Percentiles rank a stretch among this genome's conserved stretches.
Evolutionary conservation across 2,113 vertebrate genomes (phyloP).

Genomic region (Trematocara unimaculatum): DNA sequence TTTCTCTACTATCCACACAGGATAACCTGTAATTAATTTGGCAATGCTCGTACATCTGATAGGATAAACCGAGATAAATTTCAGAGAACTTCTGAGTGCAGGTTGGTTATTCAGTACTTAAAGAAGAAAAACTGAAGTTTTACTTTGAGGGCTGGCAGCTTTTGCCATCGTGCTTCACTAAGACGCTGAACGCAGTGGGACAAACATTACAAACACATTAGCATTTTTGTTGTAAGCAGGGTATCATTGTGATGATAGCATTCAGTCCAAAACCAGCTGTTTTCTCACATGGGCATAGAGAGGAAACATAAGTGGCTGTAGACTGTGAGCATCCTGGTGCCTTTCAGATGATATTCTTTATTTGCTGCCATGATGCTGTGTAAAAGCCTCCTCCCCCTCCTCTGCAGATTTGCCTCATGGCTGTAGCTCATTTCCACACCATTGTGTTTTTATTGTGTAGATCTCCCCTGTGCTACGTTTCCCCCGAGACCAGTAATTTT

Average conservation of each 20-base stretch:
- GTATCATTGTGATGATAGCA: neutral
- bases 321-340: neutral
- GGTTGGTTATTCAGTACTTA: neutral
- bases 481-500: neutral
- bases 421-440: neutral
- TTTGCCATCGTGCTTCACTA: neutral
- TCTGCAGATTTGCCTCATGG: neutral
- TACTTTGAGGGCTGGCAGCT: neutral
- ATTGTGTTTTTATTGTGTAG: neutral
- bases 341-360: neutral
- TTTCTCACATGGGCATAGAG: neutral
- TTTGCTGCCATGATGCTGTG: neutral
- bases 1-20: neutral
- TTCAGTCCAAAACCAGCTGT: neutral
- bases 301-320: neutral
- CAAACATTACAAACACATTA: neutral
- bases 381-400: neutral
- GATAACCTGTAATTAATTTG: neutral
- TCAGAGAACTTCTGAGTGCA: neutral
- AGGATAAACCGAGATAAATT: neutral
- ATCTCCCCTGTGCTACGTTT: neutral
- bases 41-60: neutral
- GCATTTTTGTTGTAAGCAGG: neutral
- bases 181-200: neutral
- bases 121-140: neutral